Percentiles rank a stretch among this genome's conserved stretches.
phyloP scores from a whole-genome alignment of 2,113 vertebrate genomes.

The Centrocercus urophasianus region DNA sequence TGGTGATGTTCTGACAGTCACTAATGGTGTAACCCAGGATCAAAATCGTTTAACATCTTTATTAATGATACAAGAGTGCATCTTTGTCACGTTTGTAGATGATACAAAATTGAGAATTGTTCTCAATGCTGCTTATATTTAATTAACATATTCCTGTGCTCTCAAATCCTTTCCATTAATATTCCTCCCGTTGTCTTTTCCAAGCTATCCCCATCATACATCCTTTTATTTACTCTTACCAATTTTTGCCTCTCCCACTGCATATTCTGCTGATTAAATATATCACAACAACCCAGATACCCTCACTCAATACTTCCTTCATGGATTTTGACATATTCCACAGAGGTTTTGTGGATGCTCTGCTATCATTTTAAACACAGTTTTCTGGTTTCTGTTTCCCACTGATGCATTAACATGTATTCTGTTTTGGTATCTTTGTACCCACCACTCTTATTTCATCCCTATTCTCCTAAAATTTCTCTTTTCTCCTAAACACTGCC shows the following conservation, averaged over 20 bases:
- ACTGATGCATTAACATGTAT: accelerated
- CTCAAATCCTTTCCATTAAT: not conserved
- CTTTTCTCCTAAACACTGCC: not conserved
- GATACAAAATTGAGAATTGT: not conserved
- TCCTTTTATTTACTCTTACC: not conserved
- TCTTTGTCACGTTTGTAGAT: not conserved
- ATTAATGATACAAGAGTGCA: not conserved
- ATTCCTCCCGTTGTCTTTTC: not conserved
- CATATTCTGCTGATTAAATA: not conserved
- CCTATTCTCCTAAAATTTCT: not conserved
- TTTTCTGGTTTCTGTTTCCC: not conserved
- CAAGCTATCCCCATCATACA: accelerated
- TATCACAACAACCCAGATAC: not conserved
- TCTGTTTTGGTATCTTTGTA: not conserved
- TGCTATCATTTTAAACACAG: not conserved
- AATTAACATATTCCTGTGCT: not conserved
- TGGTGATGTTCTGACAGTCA: not conserved
- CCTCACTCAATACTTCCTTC: not conserved
- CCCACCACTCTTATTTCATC: not conserved
- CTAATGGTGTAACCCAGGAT: not conserved
- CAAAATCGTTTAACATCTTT: not conserved
- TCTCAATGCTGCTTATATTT: not conserved
- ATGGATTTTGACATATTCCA: not conserved
- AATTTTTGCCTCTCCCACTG: not conserved
- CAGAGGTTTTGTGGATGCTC: not conserved